Evolutionary conservation across 2,113 vertebrate genomes (phyloP), one percentile per base, ranked within the genome.

Genomic region (Telmatochromis brichardi): DNA sequence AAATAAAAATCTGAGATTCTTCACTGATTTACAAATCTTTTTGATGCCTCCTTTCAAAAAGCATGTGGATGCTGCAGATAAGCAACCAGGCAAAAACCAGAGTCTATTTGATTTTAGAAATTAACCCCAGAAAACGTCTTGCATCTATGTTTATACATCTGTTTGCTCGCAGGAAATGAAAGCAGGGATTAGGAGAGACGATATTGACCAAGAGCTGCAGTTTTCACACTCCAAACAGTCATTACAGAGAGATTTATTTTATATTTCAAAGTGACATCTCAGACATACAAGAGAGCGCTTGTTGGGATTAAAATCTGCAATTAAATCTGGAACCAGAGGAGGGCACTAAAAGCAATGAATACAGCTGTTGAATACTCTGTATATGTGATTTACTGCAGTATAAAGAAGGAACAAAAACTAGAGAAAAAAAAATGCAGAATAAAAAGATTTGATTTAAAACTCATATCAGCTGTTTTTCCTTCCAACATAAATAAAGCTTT

Each of bases 291-390:
- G 14, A 31, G 23, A 53, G 28, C 55, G 45, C 45, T 54, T 19
- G 50, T 79, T 12, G 14, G 60, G 26, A 42, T 6, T 71, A 1
- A 81, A 68, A 71, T 65, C 14, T 90, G 68, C 54, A 90, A 71
- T 87, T 55, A 85, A 86, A 78, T 42, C 68, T 73, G 28, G 51
- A 33, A 87, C 92, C 93, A 91, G 81, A 88, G 58, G 93, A 91
- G 89, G 91, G 90, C 90, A 85, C 87, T 87, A 82, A 80, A 90
- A 76, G 40, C 81, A 90, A 19, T 42, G 13, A 53, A 45, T 12
- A 14, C 21, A n/a, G 7, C 4, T 26, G 45, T 35, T 37, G 63
- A 80, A 51, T 13, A 13, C 68, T 47, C 21, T 45, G 23, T 31
- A n/a, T 3, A n/a, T 33, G 5, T 78, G 73, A 51, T 50, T n/a